A percentile compares a stretch with the other conserved stretches of the same genome.
phyloP scores from a whole-genome alignment of 2,888 invertebrate species.

The Therioaphis trifolii region DNA sequence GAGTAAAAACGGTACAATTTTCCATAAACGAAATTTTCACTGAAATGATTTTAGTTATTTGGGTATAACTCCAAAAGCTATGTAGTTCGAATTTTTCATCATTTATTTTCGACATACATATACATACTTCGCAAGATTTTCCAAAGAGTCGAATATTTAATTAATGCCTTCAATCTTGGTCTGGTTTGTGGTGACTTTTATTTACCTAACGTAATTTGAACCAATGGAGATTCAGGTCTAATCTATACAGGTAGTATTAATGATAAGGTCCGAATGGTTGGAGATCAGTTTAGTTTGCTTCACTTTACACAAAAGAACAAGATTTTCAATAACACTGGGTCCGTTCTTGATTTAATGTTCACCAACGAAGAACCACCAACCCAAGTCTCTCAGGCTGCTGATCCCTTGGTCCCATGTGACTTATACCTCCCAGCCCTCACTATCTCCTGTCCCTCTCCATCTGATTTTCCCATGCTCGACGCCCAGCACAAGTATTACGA shows the following conservation, averaged over 20 bases:
- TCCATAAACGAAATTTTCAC: no score
- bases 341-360: not conserved
- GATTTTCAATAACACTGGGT: not conserved
- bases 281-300: not conserved
- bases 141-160: no score
- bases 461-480: not conserved
- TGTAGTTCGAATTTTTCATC: no score
- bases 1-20: no score
- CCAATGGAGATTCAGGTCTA: not conserved
- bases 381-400: not conserved
- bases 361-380: not conserved
- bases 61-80: no score
- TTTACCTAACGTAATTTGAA: not conserved
- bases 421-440: not conserved
- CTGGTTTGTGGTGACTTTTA: conserved; percentile 8
- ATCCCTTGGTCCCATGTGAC: not conserved
- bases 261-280: not conserved
- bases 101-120: no score
- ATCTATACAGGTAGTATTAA: not conserved
- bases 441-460: not conserved
- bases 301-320: not conserved
- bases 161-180: not conserved
- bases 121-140: no score
- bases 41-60: no score
- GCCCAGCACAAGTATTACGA: not conserved